phyloP scores from a whole-genome alignment of 2,888 invertebrate species.

The Drosophila austrosaltans region DNA sequence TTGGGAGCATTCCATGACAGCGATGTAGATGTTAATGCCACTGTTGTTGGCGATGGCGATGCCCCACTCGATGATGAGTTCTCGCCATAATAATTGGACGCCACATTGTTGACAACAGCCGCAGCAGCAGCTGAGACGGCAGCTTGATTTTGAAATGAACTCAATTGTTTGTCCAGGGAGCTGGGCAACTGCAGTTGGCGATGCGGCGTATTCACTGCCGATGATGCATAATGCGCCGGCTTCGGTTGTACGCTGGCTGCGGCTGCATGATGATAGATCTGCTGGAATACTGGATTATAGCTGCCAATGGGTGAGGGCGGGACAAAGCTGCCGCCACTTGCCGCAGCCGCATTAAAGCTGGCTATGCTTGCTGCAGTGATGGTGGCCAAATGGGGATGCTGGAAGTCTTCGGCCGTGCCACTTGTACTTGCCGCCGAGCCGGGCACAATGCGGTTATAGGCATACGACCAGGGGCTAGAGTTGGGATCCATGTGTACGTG shows the following conservation, averaged over 20 bases:
- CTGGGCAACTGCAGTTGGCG: slow-evolving; percentile 87
- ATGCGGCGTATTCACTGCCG: slow-evolving; percentile 86
- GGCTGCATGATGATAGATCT: slow-evolving; percentile 91
- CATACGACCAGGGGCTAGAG: slow-evolving; percentile 93
- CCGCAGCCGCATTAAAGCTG: slow-evolving; percentile 85
- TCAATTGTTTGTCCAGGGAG: slow-evolving; percentile 80
- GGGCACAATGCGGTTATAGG: slow-evolving; percentile 91
- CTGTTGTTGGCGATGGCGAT: slow-evolving; percentile 82
- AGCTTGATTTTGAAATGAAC: slow-evolving; percentile 81
- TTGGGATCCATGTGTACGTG: slow-evolving; percentile 89
- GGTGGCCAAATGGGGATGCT: slow-evolving; percentile 88
- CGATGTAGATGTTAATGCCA: slow-evolving; percentile 83
- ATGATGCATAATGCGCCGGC: slow-evolving; percentile 89
- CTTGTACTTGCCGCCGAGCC: slow-evolving; percentile 87
- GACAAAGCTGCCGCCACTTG: slow-evolving; percentile 85
- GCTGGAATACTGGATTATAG: slow-evolving; percentile 92
- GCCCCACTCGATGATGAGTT: slow-evolving; percentile 83
- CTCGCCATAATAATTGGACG: slow-evolving; percentile 82
- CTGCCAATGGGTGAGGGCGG: slow-evolving; percentile 89
- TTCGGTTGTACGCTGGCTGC: slow-evolving; percentile 85
- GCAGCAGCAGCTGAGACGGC: slow-evolving; percentile 80
- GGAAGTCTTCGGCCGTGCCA: slow-evolving; percentile 87
- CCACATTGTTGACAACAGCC: slow-evolving; percentile 80
- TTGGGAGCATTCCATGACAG: slow-evolving; percentile 89
- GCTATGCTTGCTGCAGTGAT: slow-evolving; percentile 85